Evolutionary conservation across 1,140 invertebrate species (phyloP), one percentile per base, ranked within the genome.

Genomic region (Zophobas morio): DNA sequence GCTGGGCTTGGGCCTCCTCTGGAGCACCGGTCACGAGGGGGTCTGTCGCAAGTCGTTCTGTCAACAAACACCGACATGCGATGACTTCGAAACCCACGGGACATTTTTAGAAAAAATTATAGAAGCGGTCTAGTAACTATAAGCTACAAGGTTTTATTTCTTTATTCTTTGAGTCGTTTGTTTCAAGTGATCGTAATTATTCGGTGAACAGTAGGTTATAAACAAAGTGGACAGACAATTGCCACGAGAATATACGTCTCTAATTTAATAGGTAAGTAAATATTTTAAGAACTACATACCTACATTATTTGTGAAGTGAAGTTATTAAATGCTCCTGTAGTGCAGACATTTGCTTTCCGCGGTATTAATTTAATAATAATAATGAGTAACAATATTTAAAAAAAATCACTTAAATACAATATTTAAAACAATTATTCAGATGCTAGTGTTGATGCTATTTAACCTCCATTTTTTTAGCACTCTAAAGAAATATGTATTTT

Each of bases 151-250:
- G 39, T 63, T 39, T 39, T 63, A 63, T 63, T 63, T 63, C 57
- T 37, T 60, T 60, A 60, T 60, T 60, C 1, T 36, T 35, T 72
- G 70, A 20, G 54, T 51, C 47, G 54, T 36, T 72, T 78, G 73
- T 57, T 74, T 74, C 76, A 70, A 70, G 70, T 73, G 73, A 73
- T 46, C 66, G 70, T 73, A 73, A 78, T 74, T 78, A 71, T 74
- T 57, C 70, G 77, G 46, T 49, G 71, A 78, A 78, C 76, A 66
- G 77, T 75, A 57, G 53, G 70, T 78, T 74, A 72, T 63, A 32
- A 63, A 40, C 33, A 35, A 35, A 57, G 20, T 20, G 20, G 49
- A 51, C 49, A 51, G 33, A 8, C 6, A 2, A 51, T 2, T 20
- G 8, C n/a, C 49, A 51, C 49, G 3, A 32, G 33, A 51, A 51